Conservation (phyloP, 2,888 invertebrate species). For the Nowickia ferox region DNA sequence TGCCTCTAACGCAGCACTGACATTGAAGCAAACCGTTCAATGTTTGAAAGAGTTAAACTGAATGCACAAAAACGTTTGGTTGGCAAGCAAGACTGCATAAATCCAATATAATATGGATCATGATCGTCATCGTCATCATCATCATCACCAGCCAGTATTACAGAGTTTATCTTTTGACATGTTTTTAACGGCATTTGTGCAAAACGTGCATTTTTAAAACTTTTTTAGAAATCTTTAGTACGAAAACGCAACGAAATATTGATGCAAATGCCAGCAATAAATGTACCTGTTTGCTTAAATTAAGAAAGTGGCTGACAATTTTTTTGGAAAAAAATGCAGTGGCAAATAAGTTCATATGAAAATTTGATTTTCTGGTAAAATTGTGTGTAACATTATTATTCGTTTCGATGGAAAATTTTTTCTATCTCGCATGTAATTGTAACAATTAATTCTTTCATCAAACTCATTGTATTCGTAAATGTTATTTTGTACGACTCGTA, state of each 20-base stretch:
- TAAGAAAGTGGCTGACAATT: constrained; percentile 2
- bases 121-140: constrained; percentile 24
- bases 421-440: background rate
- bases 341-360: background rate
- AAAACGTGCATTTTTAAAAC: constrained; percentile 27
- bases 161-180: constrained; percentile 35
- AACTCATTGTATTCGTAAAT: background rate
- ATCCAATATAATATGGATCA: constrained; percentile 62
- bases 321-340: background rate
- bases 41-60: background rate
- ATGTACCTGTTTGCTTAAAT: constrained; percentile 13
- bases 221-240: background rate
- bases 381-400: too few species aligned
- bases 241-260: constrained; percentile 4
- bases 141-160: background rate
- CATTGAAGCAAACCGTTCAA: constrained; percentile 38
- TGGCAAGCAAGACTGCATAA: constrained; percentile 4
- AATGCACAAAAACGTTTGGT: constrained; percentile 11
- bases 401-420: constrained; percentile 4
- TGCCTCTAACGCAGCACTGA: constrained; percentile 24
- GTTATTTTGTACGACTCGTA: background rate
- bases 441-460: constrained; percentile 26
- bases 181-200: constrained; percentile 41
- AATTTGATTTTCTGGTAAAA: background rate
- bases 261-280: background rate